Evolutionary conservation across 2,797 vertebrate species (phyloP), one percentile per base, ranked within the genome.

Genomic region (Etheostoma nigrum): DNA sequence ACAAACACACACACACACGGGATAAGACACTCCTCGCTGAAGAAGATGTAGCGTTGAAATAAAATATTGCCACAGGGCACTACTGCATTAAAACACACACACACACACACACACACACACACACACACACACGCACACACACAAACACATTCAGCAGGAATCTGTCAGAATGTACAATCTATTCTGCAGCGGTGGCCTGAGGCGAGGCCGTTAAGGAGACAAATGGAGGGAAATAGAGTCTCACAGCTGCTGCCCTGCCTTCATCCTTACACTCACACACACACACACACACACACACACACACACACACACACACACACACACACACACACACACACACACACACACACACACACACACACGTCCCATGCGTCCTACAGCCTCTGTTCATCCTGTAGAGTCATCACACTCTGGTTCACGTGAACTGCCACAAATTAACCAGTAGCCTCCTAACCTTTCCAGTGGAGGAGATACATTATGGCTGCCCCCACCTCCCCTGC

Each of bases 161-260:
- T 72, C 73, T 75, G 79, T 82, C 82, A 84, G 65, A 74, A 70
- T 69, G 84, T 62, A 68, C 83, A 76, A 92, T 94, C 91, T 85
- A 86, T 90, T 85, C 77, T 86, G 68, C 68, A 45, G 55, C 75
- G 0, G 47, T 68, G 55, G 81, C 89, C 89, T 62, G 72, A 74
- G 86, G 91, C 82, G 2, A 78, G 62, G 84, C 86, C 71, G 77
- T 93, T 93, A 93, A 89, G 63, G 84, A 91, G 88, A 93, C 74
- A 79, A 85, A 88, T 90, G 86, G 87, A 88, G 84, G 81, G 86
- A 90, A 93, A 88, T 76, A 80, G 86, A 85, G 45, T 86, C 76
- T 89, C 74, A 78, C 60, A 59, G 76, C 59, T 45, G 15, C 68
- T 49, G 82, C 72, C 72, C 80, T 85, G 67, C 87, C 82, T 90